Evolutionary conservation across 23 tunicate genomes (phyloP).

Genomic region (Corella eumyota): DNA sequence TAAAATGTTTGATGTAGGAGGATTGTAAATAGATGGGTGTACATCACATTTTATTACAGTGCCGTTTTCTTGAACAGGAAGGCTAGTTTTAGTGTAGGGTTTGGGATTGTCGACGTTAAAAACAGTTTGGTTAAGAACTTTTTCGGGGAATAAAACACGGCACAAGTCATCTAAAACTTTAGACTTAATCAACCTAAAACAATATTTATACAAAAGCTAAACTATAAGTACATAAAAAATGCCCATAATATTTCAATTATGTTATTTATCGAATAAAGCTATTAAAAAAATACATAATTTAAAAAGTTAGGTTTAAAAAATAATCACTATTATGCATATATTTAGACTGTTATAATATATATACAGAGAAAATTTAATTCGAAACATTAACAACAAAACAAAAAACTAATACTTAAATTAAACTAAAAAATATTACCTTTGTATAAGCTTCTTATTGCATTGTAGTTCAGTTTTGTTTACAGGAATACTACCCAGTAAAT

Average conservation of each 20-base stretch:
- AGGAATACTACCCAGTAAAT: conserved; percentile 30
- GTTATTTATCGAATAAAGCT: no score
- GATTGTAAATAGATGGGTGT: not conserved
- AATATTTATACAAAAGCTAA: not conserved
- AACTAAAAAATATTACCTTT: conserved; percentile 22
- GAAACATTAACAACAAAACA: not conserved
- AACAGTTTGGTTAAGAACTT: conserved; percentile 31
- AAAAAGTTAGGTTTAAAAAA: no score
- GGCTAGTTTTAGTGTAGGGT: not conserved
- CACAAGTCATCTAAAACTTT: conserved; percentile 72
- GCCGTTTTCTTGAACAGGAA: not conserved
- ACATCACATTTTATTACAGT: not conserved
- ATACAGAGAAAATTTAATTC: no score
- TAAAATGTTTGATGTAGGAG: not conserved
- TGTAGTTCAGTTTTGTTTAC: conserved; percentile 25
- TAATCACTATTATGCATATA: no score
- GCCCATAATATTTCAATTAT: no score
- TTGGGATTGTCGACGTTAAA: conserved; percentile 22
- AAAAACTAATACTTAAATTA: not conserved
- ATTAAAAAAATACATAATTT: no score
- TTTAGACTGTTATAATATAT: no score
- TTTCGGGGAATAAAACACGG: conserved; percentile 37
- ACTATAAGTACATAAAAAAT: not conserved
- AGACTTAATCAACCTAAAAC: conserved; percentile 18
- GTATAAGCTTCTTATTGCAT: conserved; percentile 42